These are phyloP conservation scores for Pinctada fucata DNA, from an alignment of 2,888 invertebrate genomes.

Conservation along the genomic window DNA sequence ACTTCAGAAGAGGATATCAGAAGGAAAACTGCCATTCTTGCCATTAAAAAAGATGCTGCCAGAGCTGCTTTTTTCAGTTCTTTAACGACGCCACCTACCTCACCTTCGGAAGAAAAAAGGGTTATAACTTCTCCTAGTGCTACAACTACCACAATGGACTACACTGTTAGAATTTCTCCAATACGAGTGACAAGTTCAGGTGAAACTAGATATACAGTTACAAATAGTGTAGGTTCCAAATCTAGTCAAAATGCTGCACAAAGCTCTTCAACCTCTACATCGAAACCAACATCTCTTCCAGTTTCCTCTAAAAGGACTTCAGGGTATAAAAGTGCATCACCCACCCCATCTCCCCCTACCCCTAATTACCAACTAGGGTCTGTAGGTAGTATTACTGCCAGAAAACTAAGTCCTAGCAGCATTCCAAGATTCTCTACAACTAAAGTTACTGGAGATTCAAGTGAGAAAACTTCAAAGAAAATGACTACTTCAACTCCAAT, in stretches of 20 bases:
- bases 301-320: constrained; percentile 25
- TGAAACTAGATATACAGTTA: constrained; percentile 32
- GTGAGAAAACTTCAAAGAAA: constrained; percentile 24
- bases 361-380: constrained; percentile 14
- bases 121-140: constrained; percentile 24
- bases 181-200: constrained; percentile 37
- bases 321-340: constrained; percentile 23
- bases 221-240: constrained; percentile 5
- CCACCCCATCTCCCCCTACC: constrained; percentile 28
- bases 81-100: constrained; percentile 57
- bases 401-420: constrained; percentile 20
- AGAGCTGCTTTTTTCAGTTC: constrained; percentile 66
- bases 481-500: constrained; percentile 8
- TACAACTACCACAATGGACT: constrained; percentile 37
- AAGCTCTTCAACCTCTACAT: constrained; percentile 6
- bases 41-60: constrained; percentile 57
- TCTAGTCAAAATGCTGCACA: constrained; percentile 11
- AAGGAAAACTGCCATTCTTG: constrained; percentile 45
- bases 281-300: constrained; percentile 27
- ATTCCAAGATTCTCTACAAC: constrained; percentile 35
- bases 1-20: constrained; percentile 43
- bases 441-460: neutral
- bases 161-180: constrained; percentile 43
- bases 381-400: neutral
- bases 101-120: constrained; percentile 46